Conservation (phyloP, 2,113 vertebrate genomes). For the Hydropotes inermis region DNA sequence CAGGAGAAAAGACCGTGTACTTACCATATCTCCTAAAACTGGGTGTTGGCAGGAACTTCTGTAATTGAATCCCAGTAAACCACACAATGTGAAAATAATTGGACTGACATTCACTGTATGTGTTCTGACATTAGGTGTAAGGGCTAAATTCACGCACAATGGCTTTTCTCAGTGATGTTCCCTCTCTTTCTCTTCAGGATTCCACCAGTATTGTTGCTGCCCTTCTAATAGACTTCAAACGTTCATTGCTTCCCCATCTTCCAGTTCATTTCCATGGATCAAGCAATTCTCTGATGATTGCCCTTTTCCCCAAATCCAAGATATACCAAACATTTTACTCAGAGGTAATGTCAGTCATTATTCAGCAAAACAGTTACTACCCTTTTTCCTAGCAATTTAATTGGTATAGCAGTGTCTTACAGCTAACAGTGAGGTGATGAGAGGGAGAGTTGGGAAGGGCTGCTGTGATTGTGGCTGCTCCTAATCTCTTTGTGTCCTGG, state of each 20-base stretch:
- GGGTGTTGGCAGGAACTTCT: neutral
- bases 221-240: slow-evolving; percentile 89
- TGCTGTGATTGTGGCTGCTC: neutral
- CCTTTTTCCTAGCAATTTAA: neutral
- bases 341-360: slow-evolving; percentile 82
- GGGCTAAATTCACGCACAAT: neutral
- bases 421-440: neutral
- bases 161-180: neutral
- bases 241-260: slow-evolving; percentile 87
- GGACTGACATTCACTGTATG: neutral
- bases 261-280: slow-evolving; percentile 87
- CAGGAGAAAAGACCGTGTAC: neutral
- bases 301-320: slow-evolving; percentile 90
- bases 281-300: slow-evolving; percentile 87
- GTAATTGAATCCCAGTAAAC: neutral
- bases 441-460: neutral
- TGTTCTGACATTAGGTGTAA: neutral
- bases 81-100: neutral
- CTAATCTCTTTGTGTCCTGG: neutral
- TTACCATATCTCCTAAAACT: neutral
- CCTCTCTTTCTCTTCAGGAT: slow-evolving; percentile 81
- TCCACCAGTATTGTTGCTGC: slow-evolving; percentile 85
- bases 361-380: neutral
- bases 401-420: neutral
- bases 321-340: slow-evolving; percentile 92